Base-by-base conservation (phyloP, 2,113 vertebrate genomes). In the Tyrannus savana region DNA sequence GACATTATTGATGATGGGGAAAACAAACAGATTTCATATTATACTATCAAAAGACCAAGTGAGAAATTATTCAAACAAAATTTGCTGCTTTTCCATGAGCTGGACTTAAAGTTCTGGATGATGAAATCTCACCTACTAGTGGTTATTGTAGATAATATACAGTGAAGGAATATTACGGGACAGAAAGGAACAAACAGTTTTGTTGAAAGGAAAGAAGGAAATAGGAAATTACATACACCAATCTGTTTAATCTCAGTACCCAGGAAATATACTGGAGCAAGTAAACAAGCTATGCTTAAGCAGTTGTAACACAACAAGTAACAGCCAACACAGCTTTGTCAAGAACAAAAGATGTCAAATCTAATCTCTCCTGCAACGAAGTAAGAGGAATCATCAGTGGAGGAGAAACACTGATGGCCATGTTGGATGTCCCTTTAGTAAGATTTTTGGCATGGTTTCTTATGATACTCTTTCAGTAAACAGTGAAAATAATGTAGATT, bases 291-390 rank as follows among this genome's bases (percentile, higher is more conserved):
- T 72, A 5, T 85, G 76, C 88, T 76, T 60, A 69, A 90, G 76
- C 42, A 74, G 31, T 92, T 80, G 7, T 4, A 78, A 71, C 41
- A 80, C 64, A 76, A 71, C 30, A 64, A 89, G 49, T 62, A 66
- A 42, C 35, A 93, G 50, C 75, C 76, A 90, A 42, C 56, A 39
- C 39, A 56, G 44, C 62, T 90, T 88, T 88, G 58, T 79, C 44
- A 69, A 87, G 60, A 95, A 72, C 64, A 93, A 84, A 95, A 87
- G 55, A 75, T 55, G 73, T 75, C 73, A 87, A 83, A 81, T 81
- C 42, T 89, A 62, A 78, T 89, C 49, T 71, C 28, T 74, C 19
- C 49, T 63, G 52, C 64, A 62, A 71, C 64, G 74, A 77, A 91
- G 47, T 53, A 79, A 50, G 76, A 69, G 41, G 67, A 47, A 35